Percentiles rank a stretch among this genome's conserved stretches.
These are phyloP conservation scores for Scaptomyza cyrtandrae DNA, from an alignment of 2,888 invertebrate species.

Conservation along the genomic window DNA sequence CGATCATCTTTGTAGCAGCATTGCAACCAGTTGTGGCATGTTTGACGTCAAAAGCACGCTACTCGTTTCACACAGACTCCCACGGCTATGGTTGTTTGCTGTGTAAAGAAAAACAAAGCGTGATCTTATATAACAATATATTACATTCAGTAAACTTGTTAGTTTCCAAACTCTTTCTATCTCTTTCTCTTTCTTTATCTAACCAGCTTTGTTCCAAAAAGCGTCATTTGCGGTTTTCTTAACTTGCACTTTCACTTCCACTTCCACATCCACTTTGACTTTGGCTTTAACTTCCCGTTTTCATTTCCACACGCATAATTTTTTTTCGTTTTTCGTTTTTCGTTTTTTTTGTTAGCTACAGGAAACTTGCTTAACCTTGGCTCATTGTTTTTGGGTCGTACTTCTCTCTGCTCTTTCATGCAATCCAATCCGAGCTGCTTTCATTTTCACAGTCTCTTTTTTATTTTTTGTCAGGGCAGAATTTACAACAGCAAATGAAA, in stretches of 20 bases:
- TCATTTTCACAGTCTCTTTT: slow-evolving; percentile 31
- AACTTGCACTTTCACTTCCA: slow-evolving; percentile 60
- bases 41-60: slow-evolving; percentile 34
- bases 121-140: slow-evolving; percentile 29
- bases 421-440: slow-evolving; percentile 28
- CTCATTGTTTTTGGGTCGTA: slow-evolving; percentile 9
- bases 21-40: slow-evolving; percentile 47
- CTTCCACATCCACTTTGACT: slow-evolving; percentile 28
- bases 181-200: neutral
- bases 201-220: slow-evolving; percentile 23
- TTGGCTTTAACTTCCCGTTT: slow-evolving; percentile 31
- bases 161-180: neutral
- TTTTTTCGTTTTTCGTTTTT: slow-evolving; percentile 26
- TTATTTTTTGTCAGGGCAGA: slow-evolving; percentile 36
- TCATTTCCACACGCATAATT: slow-evolving; percentile 58
- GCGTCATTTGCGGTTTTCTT: slow-evolving; percentile 34
- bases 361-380: slow-evolving; percentile 51
- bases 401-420: neutral
- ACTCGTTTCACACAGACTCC: slow-evolving; percentile 22
- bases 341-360: slow-evolving; percentile 46
- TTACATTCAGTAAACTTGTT: slow-evolving; percentile 18
- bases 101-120: slow-evolving; percentile 18
- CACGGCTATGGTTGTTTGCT: slow-evolving; percentile 14
- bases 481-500: slow-evolving; percentile 29
- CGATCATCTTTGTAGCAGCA: slow-evolving; percentile 82